A percentile compares a stretch with the other conserved stretches of the same genome.
phyloP scores from a whole-genome alignment of 1,140 invertebrate species.

The Papilio polyxenes region DNA sequence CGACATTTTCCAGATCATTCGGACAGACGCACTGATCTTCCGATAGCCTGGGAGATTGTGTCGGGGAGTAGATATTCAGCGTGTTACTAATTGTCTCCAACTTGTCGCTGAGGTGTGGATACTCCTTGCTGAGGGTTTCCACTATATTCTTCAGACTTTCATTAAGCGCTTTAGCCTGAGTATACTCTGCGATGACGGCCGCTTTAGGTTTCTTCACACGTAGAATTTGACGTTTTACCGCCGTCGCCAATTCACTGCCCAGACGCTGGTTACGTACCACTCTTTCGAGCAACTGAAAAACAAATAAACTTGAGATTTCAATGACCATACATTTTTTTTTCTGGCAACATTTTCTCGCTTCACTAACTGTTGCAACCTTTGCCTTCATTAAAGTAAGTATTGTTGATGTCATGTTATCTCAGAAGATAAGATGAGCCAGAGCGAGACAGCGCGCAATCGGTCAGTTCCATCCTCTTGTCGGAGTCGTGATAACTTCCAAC shows the following conservation, averaged over 20 bases:
- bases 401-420: too few relatives aligned
- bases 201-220: conserved; percentile 59
- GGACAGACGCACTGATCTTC: conserved; percentile 48
- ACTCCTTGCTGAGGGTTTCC: conserved; percentile 52
- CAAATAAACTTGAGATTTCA: background rate
- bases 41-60: conserved; percentile 49
- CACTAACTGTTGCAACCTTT: too few relatives aligned
- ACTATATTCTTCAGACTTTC: conserved; percentile 57
- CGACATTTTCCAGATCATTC: conserved; percentile 43
- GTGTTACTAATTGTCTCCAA: conserved; percentile 59
- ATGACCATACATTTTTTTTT: too few relatives aligned
- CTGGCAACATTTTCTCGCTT: background rate
- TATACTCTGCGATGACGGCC: conserved; percentile 58
- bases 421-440: too few relatives aligned
- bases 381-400: too few relatives aligned
- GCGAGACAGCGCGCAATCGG: too few relatives aligned
- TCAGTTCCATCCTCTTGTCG: too few relatives aligned
- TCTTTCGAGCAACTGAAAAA: conserved; percentile 67
- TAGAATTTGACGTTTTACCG: conserved; percentile 62
- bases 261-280: conserved; percentile 70
- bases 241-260: conserved; percentile 61
- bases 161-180: conserved; percentile 58
- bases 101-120: conserved; percentile 59
- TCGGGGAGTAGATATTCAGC: conserved; percentile 61
- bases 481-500: too few relatives aligned